phyloP scores from a whole-genome alignment of 2,797 vertebrate genomes.

The Poecilia wingei region DNA sequence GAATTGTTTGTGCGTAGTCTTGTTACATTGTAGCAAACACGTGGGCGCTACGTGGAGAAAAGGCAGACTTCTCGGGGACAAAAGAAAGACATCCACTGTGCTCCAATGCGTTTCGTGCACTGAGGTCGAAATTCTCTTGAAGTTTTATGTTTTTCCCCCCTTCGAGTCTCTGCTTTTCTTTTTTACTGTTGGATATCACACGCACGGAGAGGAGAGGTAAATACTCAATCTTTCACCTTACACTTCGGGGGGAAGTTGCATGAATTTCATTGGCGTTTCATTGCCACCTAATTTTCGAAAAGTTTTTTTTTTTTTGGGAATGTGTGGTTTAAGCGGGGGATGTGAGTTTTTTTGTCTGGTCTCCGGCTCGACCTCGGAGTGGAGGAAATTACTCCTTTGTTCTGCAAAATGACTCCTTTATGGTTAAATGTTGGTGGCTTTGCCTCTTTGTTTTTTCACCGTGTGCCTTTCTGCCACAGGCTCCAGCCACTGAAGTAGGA shows the following conservation, averaged over 20 bases:
- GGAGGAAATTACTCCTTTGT: slow-evolving; percentile 85
- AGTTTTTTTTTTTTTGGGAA: slow-evolving; percentile 73
- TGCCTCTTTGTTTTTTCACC: slow-evolving; percentile 43
- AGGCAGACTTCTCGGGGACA: slow-evolving; percentile 74
- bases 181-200: slow-evolving; percentile 83
- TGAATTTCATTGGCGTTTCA: slow-evolving; percentile 52
- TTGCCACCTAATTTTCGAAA: slow-evolving; percentile 74
- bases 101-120: slow-evolving; percentile 82
- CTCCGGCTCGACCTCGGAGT: slow-evolving; percentile 74
- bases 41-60: slow-evolving; percentile 71
- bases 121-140: slow-evolving; percentile 85
- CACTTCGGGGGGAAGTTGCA: slow-evolving; percentile 60
- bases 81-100: slow-evolving; percentile 78
- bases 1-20: slow-evolving; percentile 80
- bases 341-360: slow-evolving; percentile 79
- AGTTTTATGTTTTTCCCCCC: slow-evolving; percentile 85
- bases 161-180: slow-evolving; percentile 79
- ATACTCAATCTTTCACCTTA: slow-evolving; percentile 61
- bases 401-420: slow-evolving; percentile 70
- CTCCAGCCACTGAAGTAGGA: slow-evolving; percentile 22
- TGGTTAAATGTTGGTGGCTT: slow-evolving; percentile 50
- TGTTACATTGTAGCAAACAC: slow-evolving; percentile 76
- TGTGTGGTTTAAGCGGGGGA: slow-evolving; percentile 75
- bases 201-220: slow-evolving; percentile 82
- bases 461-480: slow-evolving; percentile 30